Evolutionary conservation across 2,888 invertebrate species (phyloP).

Genomic region (Brachylomia viminalis): DNA sequence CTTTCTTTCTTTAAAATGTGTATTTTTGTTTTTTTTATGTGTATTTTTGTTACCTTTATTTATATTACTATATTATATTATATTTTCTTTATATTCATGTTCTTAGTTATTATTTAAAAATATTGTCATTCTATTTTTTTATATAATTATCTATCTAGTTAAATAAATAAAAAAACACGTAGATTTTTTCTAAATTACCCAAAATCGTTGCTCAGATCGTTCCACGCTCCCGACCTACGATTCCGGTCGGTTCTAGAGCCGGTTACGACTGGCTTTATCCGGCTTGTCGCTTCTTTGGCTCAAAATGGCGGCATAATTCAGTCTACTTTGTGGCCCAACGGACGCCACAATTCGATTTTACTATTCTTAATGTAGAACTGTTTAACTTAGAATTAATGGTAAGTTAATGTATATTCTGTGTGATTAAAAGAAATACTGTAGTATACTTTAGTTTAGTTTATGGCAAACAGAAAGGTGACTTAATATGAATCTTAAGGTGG

Average conservation of each 20-base stretch:
- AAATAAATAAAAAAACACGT: neutral
- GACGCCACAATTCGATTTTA: conserved; percentile 71
- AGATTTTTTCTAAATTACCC: neutral
- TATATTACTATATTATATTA: too few species aligned
- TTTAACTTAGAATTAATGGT: conserved; percentile 44
- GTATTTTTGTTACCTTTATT: neutral
- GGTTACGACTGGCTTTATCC: conserved; percentile 77
- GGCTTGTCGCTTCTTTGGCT: conserved; percentile 76
- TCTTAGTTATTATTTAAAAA: neutral
- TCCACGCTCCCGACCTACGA: conserved; percentile 54
- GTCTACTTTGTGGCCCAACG: conserved; percentile 66
- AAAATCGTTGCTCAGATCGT: neutral
- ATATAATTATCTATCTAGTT: neutral
- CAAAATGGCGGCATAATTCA: conserved; percentile 78
- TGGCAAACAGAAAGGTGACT: too few species aligned
- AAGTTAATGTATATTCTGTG: conserved; percentile 33
- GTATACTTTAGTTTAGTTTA: too few species aligned
- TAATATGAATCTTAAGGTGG: neutral
- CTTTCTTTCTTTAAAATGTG: neutral
- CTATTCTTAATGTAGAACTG: conserved; percentile 60
- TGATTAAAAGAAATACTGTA: neutral
- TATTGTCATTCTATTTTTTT: too few species aligned
- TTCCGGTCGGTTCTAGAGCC: conserved; percentile 67
- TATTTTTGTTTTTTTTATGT: neutral
- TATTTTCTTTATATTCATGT: neutral